phyloP scores from a whole-genome alignment of 1,140 invertebrate genomes.

The Drosophila melanica region DNA sequence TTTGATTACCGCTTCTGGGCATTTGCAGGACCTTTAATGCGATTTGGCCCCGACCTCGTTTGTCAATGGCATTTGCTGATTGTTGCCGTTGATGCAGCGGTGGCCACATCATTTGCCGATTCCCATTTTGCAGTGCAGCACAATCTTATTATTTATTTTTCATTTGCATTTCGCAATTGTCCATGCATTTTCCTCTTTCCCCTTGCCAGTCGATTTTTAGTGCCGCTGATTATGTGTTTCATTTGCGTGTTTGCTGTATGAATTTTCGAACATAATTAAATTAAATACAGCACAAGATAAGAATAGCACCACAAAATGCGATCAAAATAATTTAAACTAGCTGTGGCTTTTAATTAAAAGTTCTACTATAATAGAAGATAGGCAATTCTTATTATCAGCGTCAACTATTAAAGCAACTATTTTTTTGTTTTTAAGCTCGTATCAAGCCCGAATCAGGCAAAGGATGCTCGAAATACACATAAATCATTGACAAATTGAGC shows the following conservation, averaged over 20 bases:
- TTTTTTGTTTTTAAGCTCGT: background rate
- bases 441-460: background rate
- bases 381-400: too few species aligned
- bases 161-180: slow-evolving; percentile 55
- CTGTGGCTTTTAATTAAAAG: background rate
- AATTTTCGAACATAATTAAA: slow-evolving; percentile 28
- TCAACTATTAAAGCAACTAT: too few species aligned
- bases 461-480: background rate
- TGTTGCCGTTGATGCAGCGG: slow-evolving; percentile 58
- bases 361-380: background rate
- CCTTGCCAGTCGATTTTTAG: slow-evolving; percentile 49
- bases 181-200: slow-evolving; percentile 10
- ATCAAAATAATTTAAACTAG: background rate
- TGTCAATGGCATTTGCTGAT: slow-evolving; percentile 57
- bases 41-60: slow-evolving; percentile 57
- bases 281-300: background rate
- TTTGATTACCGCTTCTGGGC: slow-evolving; percentile 62
- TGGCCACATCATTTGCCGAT: slow-evolving; percentile 68
- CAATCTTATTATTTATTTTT: slow-evolving; percentile 31
- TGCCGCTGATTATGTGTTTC: slow-evolving; percentile 56
- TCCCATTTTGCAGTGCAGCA: slow-evolving; percentile 29
- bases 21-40: slow-evolving; percentile 56
- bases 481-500: slow-evolving; percentile 16
- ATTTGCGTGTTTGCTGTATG: slow-evolving; percentile 28
- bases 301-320: background rate